These are phyloP conservation scores for Drosophila parvula DNA, from an alignment of 1,140 invertebrate genomes.

Conservation along the genomic window DNA sequence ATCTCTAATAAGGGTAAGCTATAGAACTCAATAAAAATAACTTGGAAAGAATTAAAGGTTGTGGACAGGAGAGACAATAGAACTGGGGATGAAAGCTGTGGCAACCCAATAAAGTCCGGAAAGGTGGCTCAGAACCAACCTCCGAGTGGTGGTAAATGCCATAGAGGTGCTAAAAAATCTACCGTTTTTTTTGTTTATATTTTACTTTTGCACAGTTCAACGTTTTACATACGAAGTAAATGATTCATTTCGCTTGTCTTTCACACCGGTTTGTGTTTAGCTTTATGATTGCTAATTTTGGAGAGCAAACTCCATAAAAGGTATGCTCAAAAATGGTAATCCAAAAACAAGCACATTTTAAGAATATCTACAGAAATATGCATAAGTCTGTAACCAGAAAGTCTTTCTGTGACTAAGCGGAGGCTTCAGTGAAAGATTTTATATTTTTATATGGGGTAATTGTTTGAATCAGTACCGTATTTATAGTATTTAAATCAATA, in stretches of 20 bases:
- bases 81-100: neutral
- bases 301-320: slow-evolving; percentile 7
- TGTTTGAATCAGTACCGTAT: too few relatives aligned
- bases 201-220: slow-evolving; percentile 4
- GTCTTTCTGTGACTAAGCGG: neutral
- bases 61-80: neutral
- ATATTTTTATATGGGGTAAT: neutral
- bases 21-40: neutral
- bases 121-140: neutral
- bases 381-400: neutral
- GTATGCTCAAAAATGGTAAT: neutral
- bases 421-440: neutral
- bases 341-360: neutral
- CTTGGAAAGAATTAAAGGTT: neutral
- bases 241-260: slow-evolving; percentile 22
- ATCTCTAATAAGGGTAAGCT: neutral
- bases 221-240: slow-evolving; percentile 16
- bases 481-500: neutral
- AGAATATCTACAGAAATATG: neutral
- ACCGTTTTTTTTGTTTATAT: neutral
- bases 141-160: slow-evolving; percentile 9
- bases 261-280: slow-evolving; percentile 11
- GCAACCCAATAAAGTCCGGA: neutral
- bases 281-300: slow-evolving; percentile 6
- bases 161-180: slow-evolving; percentile 11